These are phyloP conservation scores for Ambastaia sidthimunki DNA, from an alignment of 2,797 vertebrate genomes.

Conservation along the genomic window DNA sequence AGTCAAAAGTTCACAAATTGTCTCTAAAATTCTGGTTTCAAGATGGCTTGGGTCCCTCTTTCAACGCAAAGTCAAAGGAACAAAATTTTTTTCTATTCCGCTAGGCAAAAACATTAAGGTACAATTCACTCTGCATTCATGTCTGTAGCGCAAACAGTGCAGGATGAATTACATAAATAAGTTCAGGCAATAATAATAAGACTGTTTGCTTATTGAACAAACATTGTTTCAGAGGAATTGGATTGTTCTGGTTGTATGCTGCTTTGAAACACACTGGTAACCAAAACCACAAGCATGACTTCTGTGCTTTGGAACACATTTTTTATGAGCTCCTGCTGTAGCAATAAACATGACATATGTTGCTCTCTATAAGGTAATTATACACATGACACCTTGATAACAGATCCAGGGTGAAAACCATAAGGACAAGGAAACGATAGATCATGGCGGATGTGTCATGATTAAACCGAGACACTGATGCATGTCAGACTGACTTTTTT, in stretches of 20 bases:
- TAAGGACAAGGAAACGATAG: constrained; percentile 33
- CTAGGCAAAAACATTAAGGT: background rate
- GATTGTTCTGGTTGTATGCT: background rate
- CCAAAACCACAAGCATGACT: constrained; percentile 28
- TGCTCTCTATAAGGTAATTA: constrained; percentile 39
- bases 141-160: background rate
- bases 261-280: background rate
- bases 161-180: background rate
- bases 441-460: constrained; percentile 41
- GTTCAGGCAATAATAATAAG: background rate
- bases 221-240: background rate
- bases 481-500: constrained; percentile 32
- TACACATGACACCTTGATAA: constrained; percentile 34
- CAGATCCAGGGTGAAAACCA: constrained; percentile 32
- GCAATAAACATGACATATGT: constrained; percentile 45
- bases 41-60: background rate
- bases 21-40: background rate
- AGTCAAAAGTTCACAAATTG: background rate
- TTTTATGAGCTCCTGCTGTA: constrained; percentile 32
- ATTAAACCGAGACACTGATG: constrained; percentile 37
- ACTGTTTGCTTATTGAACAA: background rate
- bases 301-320: constrained; percentile 13
- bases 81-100: background rate
- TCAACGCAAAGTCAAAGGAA: background rate
- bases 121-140: background rate